Evolutionary conservation across 2,113 vertebrate species (phyloP).

Genomic region (Cyanocitta stelleri): DNA sequence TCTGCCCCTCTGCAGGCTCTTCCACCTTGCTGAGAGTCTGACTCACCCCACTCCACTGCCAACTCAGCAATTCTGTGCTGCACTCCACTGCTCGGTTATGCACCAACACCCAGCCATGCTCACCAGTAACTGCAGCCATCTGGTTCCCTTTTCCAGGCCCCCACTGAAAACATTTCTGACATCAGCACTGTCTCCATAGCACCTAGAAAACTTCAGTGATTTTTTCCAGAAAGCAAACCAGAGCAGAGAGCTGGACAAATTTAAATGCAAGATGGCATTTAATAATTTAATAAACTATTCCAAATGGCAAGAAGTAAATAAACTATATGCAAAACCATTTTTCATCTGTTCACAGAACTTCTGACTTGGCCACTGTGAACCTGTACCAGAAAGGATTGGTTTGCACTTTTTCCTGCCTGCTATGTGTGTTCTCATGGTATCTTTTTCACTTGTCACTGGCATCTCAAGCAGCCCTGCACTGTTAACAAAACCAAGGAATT

Average conservation of each 20-base stretch:
- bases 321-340: neutral
- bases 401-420: neutral
- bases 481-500: neutral
- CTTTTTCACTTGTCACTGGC: neutral
- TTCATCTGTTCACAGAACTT: neutral
- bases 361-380: neutral
- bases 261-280: constrained; percentile 50
- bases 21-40: neutral
- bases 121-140: constrained; percentile 13
- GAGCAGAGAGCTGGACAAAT: constrained; percentile 35
- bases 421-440: neutral
- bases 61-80: neutral
- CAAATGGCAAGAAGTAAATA: constrained; percentile 1
- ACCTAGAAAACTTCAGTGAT: constrained; percentile 28
- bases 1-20: neutral
- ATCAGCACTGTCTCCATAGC: constrained; percentile 4
- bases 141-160: neutral
- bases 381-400: neutral
- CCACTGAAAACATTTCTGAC: constrained; percentile 23
- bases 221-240: constrained; percentile 50
- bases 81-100: neutral
- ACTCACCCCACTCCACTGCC: neutral
- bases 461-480: neutral
- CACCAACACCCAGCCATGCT: neutral
- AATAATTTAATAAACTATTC: constrained; percentile 50